Evolutionary conservation across 2,797 vertebrate species (phyloP), one percentile per base, ranked within the genome.

Genomic region (Leptodactylus fallax): DNA sequence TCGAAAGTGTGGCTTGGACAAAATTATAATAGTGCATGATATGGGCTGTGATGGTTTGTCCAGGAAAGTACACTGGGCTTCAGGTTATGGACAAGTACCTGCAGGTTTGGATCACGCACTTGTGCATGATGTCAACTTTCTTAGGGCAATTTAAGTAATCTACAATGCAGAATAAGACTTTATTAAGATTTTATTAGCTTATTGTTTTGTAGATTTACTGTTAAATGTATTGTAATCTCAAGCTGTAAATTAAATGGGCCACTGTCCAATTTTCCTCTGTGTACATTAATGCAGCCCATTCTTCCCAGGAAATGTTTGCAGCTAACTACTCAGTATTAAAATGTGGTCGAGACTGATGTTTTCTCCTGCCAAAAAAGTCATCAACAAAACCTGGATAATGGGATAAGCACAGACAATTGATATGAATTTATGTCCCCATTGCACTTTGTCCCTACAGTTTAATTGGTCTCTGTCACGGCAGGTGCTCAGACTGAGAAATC

Each of bases 361-460:
- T 77, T 17, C 58, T 45, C 36, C 53, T 85, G 21, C 71, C 71
- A 85, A 63, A 84, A 85, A 85, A 11, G 56, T 74, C 23, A 85
- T 77, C 47, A 63, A 76, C 36, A 85, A 77, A 76, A 49, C 13
- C 72, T 63, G 72, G 67, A 60, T 63, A 85, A 85, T 74, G n/a
- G 71, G 55, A 85, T 85, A 77, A 85, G 56, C 63, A 27, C 23
- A 56, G 25, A 80, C 63, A 80, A 71, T 69, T 86, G 53, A 69
- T 79, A 86, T 86, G 16, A 86, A 82, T 87, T 58, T 82, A 63
- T 76, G 55, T 82, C 55, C 58, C 23, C 67, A 65, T 74, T 76
- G 23, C 27, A 49, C 69, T 82, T 7, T 76, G 58, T 82, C 76
- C 84, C 74, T 78, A 85, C 47, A 81, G 51, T 81, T 74, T 74